These are phyloP conservation scores for Desoria tigrina DNA, from an alignment of 2,888 invertebrate species.

Conservation along the genomic window DNA sequence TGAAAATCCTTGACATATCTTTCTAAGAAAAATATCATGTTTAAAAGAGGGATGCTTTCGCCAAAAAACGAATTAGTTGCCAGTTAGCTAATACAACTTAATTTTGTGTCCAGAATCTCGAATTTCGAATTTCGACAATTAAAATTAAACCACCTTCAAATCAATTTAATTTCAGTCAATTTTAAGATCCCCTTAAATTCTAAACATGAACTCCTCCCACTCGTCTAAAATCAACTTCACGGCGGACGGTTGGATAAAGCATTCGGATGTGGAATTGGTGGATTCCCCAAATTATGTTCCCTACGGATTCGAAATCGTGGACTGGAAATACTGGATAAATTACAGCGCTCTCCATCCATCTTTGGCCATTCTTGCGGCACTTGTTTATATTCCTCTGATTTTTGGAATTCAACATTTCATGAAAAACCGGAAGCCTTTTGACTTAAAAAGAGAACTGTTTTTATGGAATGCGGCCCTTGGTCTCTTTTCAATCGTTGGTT, in stretches of 20 bases:
- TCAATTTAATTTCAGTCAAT: too few species aligned
- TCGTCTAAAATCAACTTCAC: too few species aligned
- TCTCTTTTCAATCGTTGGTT: conserved; percentile 18
- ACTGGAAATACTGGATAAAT: conserved; percentile 1
- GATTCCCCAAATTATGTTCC: conserved; percentile 1
- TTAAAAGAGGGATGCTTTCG: too few species aligned
- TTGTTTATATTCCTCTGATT: conserved; percentile 4
- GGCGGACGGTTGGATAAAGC: background rate
- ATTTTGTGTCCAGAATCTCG: too few species aligned
- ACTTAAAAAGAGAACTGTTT: conserved; percentile 1
- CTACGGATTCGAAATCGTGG: conserved; percentile 3
- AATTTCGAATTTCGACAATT: too few species aligned
- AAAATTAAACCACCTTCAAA: too few species aligned
- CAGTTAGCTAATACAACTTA: too few species aligned
- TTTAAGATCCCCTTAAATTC: too few species aligned
- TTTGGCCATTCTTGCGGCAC: background rate
- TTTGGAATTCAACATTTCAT: conserved; percentile 6
- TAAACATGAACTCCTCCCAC: too few species aligned
- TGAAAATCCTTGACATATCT: too few species aligned
- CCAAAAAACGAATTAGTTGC: too few species aligned
- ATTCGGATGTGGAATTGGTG: conserved; percentile 2
- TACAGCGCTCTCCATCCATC: background rate
- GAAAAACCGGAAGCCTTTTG: conserved; percentile 2
- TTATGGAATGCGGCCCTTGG: conserved; percentile 21
- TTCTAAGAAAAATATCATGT: too few species aligned